Percentiles rank a stretch among this genome's conserved stretches.
Conservation (phyloP, 1,140 invertebrate species). For the Oncopodura yosiiana region DNA sequence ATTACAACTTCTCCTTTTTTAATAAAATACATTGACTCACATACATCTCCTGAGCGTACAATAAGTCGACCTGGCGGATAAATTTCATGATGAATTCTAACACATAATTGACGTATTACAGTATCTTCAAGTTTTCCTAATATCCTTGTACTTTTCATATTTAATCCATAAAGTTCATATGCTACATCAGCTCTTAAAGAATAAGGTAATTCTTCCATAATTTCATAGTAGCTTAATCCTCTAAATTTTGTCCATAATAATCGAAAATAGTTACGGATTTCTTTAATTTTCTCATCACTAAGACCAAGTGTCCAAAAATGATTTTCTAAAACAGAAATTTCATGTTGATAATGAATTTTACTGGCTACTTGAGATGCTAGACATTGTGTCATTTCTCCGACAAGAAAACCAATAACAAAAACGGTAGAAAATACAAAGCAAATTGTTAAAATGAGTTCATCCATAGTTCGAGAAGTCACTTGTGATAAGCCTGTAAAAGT, state of each 20-base stretch:
- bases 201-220: constrained; percentile 28
- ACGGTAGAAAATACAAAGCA: constrained; percentile 21
- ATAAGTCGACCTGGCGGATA: constrained; percentile 27
- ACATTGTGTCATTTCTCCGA: constrained; percentile 33
- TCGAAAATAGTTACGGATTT: constrained; percentile 22
- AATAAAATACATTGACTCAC: constrained; percentile 31
- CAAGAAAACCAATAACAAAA: constrained; percentile 27
- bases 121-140: constrained; percentile 26
- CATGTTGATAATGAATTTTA: constrained; percentile 31
- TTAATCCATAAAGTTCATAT: constrained; percentile 27
- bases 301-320: constrained; percentile 20
- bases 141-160: constrained; percentile 25
- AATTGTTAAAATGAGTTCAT: constrained; percentile 25
- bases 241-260: constrained; percentile 13
- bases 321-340: constrained; percentile 26
- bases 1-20: constrained; percentile 31
- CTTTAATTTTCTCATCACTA: constrained; percentile 4
- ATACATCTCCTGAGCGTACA: constrained; percentile 24
- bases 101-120: constrained; percentile 25
- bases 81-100: constrained; percentile 25
- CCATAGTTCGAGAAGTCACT: constrained; percentile 6
- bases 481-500: constrained; percentile 21
- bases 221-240: constrained; percentile 12
- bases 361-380: constrained; percentile 29
- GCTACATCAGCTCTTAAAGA: constrained; percentile 28